Conservation (phyloP, 2,888 invertebrate species). For the Napeogenes inachia region DNA sequence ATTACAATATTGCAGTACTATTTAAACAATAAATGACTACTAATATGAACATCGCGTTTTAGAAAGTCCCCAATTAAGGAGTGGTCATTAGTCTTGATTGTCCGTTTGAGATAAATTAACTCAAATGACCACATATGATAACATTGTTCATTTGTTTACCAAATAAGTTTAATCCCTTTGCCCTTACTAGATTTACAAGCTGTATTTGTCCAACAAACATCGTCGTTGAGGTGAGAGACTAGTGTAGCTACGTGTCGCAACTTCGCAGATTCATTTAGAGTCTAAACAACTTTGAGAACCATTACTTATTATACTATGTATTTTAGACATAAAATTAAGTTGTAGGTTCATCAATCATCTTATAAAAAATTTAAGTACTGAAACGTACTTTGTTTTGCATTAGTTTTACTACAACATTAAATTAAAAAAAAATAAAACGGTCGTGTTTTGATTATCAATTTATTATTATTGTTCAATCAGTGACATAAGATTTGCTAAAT, state of each 20-base stretch:
- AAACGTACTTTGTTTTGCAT: too few species aligned
- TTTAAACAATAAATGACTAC: too few species aligned
- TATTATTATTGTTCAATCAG: too few species aligned
- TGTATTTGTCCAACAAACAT: constrained; percentile 11
- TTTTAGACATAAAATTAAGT: too few species aligned
- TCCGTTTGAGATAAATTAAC: constrained; percentile 25
- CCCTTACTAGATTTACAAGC: constrained; percentile 25
- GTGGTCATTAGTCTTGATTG: constrained; percentile 16
- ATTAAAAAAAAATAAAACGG: too few species aligned
- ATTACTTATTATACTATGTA: not conserved
- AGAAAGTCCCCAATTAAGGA: constrained; percentile 20
- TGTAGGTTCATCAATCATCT: too few species aligned
- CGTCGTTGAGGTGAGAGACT: not conserved
- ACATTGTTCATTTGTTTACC: constrained; percentile 28
- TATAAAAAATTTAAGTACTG: too few species aligned
- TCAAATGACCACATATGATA: constrained; percentile 21
- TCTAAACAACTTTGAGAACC: not conserved
- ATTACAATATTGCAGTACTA: not conserved
- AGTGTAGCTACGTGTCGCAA: not conserved
- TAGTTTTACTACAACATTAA: too few species aligned
- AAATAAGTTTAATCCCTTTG: constrained; percentile 33
- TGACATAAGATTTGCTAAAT: too few species aligned
- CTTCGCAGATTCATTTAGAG: constrained; percentile 9
- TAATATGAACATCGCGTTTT: constrained; percentile 7
- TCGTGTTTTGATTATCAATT: too few species aligned